Conservation (phyloP, 1,140 invertebrate species). For the Philotrypesis tridentata region DNA sequence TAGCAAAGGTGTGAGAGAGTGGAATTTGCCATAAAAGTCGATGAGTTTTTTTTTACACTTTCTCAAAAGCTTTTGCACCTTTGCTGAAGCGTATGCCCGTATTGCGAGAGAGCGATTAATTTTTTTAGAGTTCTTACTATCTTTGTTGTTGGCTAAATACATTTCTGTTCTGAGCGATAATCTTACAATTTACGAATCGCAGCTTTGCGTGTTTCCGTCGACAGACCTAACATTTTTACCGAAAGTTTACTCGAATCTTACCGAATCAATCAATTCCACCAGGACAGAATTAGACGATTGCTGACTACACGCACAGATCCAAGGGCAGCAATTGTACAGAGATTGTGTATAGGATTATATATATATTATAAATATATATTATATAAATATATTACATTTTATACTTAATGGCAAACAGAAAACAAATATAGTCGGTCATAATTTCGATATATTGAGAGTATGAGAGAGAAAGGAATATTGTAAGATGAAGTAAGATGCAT, state of each 20-base stretch:
- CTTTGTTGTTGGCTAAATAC: neutral
- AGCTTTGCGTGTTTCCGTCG: neutral
- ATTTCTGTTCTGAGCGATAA: neutral
- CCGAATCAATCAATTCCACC: slow-evolving; percentile 3
- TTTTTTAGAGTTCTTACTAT: neutral
- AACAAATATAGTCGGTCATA: slow-evolving; percentile 39
- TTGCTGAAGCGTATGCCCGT: neutral
- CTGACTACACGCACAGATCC: slow-evolving; percentile 41
- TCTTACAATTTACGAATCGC: neutral
- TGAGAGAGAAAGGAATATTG: slow-evolving; percentile 9
- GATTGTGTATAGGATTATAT: slow-evolving; percentile 56
- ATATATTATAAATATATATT: slow-evolving; percentile 57
- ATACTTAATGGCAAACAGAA: slow-evolving; percentile 47
- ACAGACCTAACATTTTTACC: neutral
- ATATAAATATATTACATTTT: slow-evolving; percentile 47
- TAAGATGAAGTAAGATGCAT: slow-evolving; percentile 23
- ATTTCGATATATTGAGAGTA: slow-evolving; percentile 34
- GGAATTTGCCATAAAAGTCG: neutral
- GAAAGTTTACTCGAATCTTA: neutral
- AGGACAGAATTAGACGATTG: slow-evolving; percentile 25
- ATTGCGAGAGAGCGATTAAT: neutral
- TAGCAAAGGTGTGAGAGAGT: neutral
- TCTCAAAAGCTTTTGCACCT: neutral
- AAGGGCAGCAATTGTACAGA: slow-evolving; percentile 59
- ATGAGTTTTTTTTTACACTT: neutral